A percentile compares a stretch with the other conserved stretches of the same genome.
Conservation (phyloP, 2,888 invertebrate species). For the Pandemis corylana region DNA sequence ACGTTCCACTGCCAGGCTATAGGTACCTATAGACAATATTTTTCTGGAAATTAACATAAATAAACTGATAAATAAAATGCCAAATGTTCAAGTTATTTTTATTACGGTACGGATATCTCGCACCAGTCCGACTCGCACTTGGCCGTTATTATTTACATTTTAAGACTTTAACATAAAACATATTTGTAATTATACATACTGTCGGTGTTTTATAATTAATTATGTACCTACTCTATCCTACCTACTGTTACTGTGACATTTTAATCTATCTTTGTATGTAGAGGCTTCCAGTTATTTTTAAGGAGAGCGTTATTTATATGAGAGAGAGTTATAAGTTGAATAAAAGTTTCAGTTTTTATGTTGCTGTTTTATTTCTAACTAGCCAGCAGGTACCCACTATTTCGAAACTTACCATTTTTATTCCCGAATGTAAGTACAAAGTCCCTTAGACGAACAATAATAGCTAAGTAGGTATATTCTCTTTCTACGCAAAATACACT, state of each 20-base stretch:
- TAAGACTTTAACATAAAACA: conserved; percentile 6
- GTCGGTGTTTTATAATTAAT: conserved; percentile 43
- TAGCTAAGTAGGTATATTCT: too few relatives aligned
- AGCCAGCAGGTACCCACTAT: too few relatives aligned
- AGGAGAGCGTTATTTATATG: conserved; percentile 80
- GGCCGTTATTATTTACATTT: conserved; percentile 19
- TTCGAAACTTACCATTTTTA: too few relatives aligned
- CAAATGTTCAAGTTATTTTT: conserved; percentile 2
- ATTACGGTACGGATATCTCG: conserved; percentile 32
- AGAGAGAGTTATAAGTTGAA: conserved; percentile 76
- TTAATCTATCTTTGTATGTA: conserved; percentile 70
- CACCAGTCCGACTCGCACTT: conserved; percentile 30
- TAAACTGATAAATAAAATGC: not conserved
- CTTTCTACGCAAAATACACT: too few relatives aligned
- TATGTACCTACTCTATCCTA: conserved; percentile 29
- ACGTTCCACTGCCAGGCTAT: too few relatives aligned
- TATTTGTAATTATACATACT: conserved; percentile 21
- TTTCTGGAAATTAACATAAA: too few relatives aligned
- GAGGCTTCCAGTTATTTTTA: conserved; percentile 81
- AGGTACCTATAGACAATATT: too few relatives aligned
- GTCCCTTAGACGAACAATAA: too few relatives aligned
- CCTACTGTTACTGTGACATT: conserved; percentile 51
- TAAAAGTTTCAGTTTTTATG: conserved; percentile 76
- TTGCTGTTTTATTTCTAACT: conserved; percentile 55
- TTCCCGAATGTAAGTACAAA: too few relatives aligned